Base-by-base conservation (phyloP, 2,888 invertebrate species). In the Drosophila dives region DNA sequence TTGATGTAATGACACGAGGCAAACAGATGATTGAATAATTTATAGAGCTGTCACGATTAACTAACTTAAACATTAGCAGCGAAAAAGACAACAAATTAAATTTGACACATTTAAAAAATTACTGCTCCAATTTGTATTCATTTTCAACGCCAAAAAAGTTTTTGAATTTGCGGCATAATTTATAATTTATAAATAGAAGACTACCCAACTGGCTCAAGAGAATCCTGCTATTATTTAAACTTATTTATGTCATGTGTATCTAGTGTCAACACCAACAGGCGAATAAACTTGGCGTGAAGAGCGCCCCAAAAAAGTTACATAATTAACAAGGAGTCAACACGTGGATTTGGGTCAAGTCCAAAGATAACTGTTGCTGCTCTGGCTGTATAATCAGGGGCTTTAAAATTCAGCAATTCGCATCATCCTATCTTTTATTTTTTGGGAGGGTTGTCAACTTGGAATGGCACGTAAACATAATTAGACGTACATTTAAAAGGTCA, bases 401-500 rank as follows among this genome's bases (percentile, higher is more conserved):
- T 69, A 79, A 84, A 83, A 81, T 83, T 86, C 81, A 83, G 77
- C 62, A 83, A 83, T 77, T 63, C 68, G 69, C 34, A 42, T 36
- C 49, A 69, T 45, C 63, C 65, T 29, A 5, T 29, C 5, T 71
- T 58, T 65, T 73, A 33, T 45, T 45, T 45, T n/a, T 12, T 7
- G 53, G 23, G 38, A 23, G n/a, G 66, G 80, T 59, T 87, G 77
- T 72, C 75, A 70, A 70, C 65, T 71, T 53, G 68, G 74, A 51
- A 73, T 67, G 74, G 75, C 86, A 86, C 86, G 86, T 86, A 86
- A 82, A 85, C 78, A 86, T 86, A 86, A 86, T 86, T 89, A 86
- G 90, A 87, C 79, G 76, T 83, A 83, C 90, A 85, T 86, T 86
- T 89, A 86, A 77, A 88, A 89, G 88, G 88, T 85, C 86, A 81